Evolutionary conservation across 92 coral and sea anemone genomes (phyloP), one percentile per base, ranked within the genome.

Genomic region (Parazoanthus swiftii): DNA sequence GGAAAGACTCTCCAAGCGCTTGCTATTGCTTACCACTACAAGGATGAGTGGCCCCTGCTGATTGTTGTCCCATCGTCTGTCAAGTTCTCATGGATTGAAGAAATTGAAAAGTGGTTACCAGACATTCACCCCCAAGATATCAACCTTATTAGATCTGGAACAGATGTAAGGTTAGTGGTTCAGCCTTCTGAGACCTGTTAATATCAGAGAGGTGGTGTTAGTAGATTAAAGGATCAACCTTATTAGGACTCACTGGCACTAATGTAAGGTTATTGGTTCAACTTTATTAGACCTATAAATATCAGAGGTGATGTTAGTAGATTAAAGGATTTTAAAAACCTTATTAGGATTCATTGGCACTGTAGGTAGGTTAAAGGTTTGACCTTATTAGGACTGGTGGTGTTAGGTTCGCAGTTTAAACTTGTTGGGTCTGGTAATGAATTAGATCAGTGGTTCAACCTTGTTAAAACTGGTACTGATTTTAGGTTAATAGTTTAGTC

Each of bases 61-160:
- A 95, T 97, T 76, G 95, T 97, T 21, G 96, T 90, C 21, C 99
- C 99, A 20, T 97, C 99, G 3, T 97, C 99, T 70, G 93, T 97
- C 92, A 94, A 93, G 88, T 97, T 93, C 85, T 95, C 99, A 18
- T 97, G 99, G 99, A 95, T 97, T 90, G 99, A 97, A 18, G 99
- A 97, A 88, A 97, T 97, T 84, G 99, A 97, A 77, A 97, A 95
- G 76, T 97, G 99, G 99, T 85, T 97, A 68, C 95, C 98, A 66
- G 98, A 95, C 8, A 86, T 95, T 29, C 93, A 94, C 86, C 99
- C 99, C 3, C 90, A 92, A n/a, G 91, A 97, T 56, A 85, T 97
- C 73, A 97, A 97, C 92, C 88, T 97, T 26, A 92, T 97, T 73
- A 92, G 94, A 56, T 97, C 99, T 89, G 98, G 99, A 23, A 90